phyloP scores from a whole-genome alignment of 2,888 invertebrate genomes.

The Hydrotaea diabolus region DNA sequence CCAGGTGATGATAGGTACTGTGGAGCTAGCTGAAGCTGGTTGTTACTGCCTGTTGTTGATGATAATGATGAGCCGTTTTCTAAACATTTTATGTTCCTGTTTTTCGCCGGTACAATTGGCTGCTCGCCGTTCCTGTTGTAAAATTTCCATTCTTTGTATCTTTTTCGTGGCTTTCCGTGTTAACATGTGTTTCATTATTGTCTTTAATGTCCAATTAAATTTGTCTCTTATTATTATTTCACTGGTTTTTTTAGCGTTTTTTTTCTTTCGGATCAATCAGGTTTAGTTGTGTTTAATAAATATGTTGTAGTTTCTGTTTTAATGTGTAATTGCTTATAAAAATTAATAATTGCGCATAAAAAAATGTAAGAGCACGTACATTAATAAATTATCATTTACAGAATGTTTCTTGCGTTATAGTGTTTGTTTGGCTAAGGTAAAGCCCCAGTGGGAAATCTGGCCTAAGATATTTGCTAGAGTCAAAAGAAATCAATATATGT shows the following conservation, averaged over 20 bases:
- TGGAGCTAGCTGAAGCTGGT: not conserved
- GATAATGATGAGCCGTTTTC: conserved; percentile 19
- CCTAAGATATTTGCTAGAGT: too few species aligned
- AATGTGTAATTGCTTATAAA: conserved; percentile 17
- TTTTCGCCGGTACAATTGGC: not conserved
- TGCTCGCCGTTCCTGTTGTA: not conserved
- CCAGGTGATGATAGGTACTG: not conserved
- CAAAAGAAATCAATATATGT: too few species aligned
- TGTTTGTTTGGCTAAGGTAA: too few species aligned
- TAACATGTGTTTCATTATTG: conserved; percentile 35
- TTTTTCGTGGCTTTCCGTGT: not conserved
- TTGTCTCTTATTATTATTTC: conserved; percentile 28
- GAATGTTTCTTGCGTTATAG: not conserved
- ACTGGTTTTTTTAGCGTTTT: conserved; percentile 12
- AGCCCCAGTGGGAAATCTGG: not conserved
- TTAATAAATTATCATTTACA: conserved; percentile 15
- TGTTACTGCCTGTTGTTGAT: not conserved
- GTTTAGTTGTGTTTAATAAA: conserved; percentile 21
- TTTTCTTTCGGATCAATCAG: conserved; percentile 17
- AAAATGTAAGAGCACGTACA: not conserved
- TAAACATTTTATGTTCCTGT: conserved; percentile 36
- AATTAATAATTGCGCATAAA: conserved; percentile 26
- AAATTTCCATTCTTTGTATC: conserved; percentile 3
- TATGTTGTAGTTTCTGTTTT: conserved; percentile 21
- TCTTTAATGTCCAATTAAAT: conserved; percentile 37